Evolutionary conservation across 1,140 invertebrate species (phyloP).

Genomic region (Copidosoma floridanum): DNA sequence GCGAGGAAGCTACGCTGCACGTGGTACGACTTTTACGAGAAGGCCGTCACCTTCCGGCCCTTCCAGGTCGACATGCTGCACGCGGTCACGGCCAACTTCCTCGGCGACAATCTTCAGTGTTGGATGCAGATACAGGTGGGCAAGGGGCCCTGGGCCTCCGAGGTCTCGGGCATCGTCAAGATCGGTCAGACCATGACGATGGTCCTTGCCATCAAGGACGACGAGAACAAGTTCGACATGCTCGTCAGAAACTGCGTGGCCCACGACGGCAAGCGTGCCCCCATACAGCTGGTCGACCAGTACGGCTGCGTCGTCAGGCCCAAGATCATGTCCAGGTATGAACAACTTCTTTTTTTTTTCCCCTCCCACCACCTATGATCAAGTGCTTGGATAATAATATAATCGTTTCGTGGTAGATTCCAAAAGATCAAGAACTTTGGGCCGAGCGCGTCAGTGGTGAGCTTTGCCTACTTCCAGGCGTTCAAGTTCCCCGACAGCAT

Average conservation of each 20-base stretch:
- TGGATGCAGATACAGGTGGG: constrained; percentile 97
- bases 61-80: constrained; percentile 94
- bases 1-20: constrained; percentile 84
- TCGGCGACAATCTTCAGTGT: constrained; percentile 91
- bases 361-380: too few species aligned
- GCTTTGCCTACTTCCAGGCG: constrained; percentile 93
- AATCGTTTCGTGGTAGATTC: too few species aligned
- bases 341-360: too few species aligned
- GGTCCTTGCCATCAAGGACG: constrained; percentile 92
- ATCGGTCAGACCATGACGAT: constrained; percentile 96
- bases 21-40: constrained; percentile 95
- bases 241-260: constrained; percentile 90
- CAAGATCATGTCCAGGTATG: constrained; percentile 80
- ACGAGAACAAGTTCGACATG: constrained; percentile 95
- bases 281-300: constrained; percentile 89
- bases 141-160: constrained; percentile 91
- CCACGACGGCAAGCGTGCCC: constrained; percentile 88
- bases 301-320: constrained; percentile 88
- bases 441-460: constrained; percentile 87
- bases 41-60: constrained; percentile 88
- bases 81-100: constrained; percentile 90
- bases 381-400: too few species aligned
- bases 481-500: constrained; percentile 97
- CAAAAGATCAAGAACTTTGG: constrained; percentile 96
- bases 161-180: constrained; percentile 92